Conservation (phyloP, 2,113 vertebrate genomes). For the Pachyramphus minor region DNA sequence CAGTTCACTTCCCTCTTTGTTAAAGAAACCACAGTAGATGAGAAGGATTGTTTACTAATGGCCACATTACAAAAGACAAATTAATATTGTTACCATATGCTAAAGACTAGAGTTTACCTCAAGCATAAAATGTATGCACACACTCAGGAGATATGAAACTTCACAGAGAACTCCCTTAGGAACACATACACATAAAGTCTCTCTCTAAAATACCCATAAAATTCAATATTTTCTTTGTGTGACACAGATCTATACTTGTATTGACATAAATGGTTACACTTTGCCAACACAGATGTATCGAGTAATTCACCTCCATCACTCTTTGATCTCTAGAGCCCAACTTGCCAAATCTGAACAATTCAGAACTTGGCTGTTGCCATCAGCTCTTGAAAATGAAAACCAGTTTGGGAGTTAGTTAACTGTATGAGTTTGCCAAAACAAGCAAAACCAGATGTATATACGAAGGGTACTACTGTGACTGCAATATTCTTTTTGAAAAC, state of each 20-base stretch:
- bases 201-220: conserved; percentile 59
- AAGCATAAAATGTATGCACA: conserved; percentile 32
- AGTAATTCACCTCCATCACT: conserved; percentile 61
- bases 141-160: background rate
- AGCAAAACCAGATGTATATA: conserved; percentile 34
- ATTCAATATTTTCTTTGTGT: conserved; percentile 67
- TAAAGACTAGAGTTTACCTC: conserved; percentile 33
- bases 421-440: background rate
- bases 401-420: conserved; percentile 44
- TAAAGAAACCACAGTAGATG: conserved; percentile 30
- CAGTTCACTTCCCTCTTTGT: conserved; percentile 3
- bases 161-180: background rate
- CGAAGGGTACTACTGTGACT: conserved; percentile 7
- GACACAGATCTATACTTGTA: conserved; percentile 66
- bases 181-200: conserved; percentile 38
- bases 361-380: background rate
- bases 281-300: conserved; percentile 67
- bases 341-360: conserved; percentile 57
- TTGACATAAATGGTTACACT: conserved; percentile 61
- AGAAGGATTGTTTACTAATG: conserved; percentile 15
- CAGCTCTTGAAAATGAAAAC: conserved; percentile 57
- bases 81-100: conserved; percentile 47
- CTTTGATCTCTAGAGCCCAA: conserved; percentile 56
- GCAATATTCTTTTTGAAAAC: conserved; percentile 12
- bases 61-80: conserved; percentile 53